These are phyloP conservation scores for Taurulus bubalis DNA, from an alignment of 2,113 vertebrate genomes.

Conservation along the genomic window DNA sequence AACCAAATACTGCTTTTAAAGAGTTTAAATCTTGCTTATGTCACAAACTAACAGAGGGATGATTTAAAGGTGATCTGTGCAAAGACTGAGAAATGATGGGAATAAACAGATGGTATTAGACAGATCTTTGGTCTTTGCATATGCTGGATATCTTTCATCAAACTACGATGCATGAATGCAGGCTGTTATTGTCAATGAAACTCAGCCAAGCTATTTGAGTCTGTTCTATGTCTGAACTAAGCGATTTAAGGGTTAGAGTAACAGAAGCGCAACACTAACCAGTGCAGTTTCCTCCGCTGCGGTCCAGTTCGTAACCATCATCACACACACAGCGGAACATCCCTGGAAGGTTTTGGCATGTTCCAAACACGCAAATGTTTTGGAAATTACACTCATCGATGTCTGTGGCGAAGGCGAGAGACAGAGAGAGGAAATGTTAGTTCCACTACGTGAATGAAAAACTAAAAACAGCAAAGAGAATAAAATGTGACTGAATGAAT, in stretches of 20 bases:
- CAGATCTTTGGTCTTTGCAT: background rate
- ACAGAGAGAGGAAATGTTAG: background rate
- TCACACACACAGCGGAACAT: conserved; percentile 94
- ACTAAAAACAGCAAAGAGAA: background rate
- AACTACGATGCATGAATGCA: background rate
- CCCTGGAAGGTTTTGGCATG: conserved; percentile 94
- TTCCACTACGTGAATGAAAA: background rate
- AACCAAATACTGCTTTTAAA: background rate
- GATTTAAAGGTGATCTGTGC: background rate
- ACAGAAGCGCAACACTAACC: conserved; percentile 77
- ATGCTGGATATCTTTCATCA: background rate
- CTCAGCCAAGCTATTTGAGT: background rate
- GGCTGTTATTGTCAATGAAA: background rate
- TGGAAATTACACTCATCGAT: conserved; percentile 95
- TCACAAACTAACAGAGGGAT: background rate
- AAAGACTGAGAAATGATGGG: background rate
- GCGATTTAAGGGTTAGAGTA: background rate
- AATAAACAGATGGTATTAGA: background rate
- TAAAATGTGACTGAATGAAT: background rate
- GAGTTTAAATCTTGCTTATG: background rate
- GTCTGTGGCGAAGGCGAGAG: conserved; percentile 79
- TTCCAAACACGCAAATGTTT: conserved; percentile 94
- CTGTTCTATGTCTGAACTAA: conserved; percentile 2
- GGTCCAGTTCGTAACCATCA: conserved; percentile 92
- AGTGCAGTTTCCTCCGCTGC: conserved; percentile 92